Evolutionary conservation across 2,888 invertebrate genomes (phyloP), one percentile per base, ranked within the genome.

Genomic region (Toxonevra muliebris): DNA sequence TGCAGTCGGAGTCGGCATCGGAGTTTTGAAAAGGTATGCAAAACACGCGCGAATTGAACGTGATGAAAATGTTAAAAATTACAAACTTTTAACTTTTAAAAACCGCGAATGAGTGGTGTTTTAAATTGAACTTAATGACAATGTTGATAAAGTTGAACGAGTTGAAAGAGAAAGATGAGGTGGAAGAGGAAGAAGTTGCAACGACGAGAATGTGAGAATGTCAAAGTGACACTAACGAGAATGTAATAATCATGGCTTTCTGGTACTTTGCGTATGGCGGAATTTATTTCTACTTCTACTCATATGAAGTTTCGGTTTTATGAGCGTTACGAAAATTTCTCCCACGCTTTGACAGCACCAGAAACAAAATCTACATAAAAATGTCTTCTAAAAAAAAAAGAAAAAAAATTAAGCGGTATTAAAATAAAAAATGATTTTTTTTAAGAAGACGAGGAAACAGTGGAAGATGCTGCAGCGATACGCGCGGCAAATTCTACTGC

Each of bases 11-110:
- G 55, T 15, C n/a, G n/a, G 20, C 17, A 30, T 42, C 8, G 13
- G 54, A 55, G 45, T 57, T 30, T 50, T 64, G 12, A 19, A 17
- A 69, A 73, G 71, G 75, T 76, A 82, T 82, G 79, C 80, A 80
- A 81, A 82, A 81, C 82, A 82, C 80, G 81, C 78, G 80, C 80
- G 77, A 77, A 63, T 76, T 74, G 76, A 80, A 82, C 80, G 81
- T 80, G 80, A 82, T 80, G 75, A 75, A 77, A 79, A 80, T 80
- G 61, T 66, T 65, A 61, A 61, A 61, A 53, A 65, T 43, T 40
- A 55, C 30, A 66, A 66, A 53, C 64, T 40, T 55, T 65, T 53
- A 15, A 52, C 52, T 65, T 57, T 58, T 50, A 20, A 58, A 41
- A 20, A 58, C 52, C 57, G 45, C 65, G 58, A 65, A 60, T 65